Percentiles rank a stretch among this genome's conserved stretches.
phyloP scores from a whole-genome alignment of 2,113 vertebrate genomes.

The Saccopteryx leptura region DNA sequence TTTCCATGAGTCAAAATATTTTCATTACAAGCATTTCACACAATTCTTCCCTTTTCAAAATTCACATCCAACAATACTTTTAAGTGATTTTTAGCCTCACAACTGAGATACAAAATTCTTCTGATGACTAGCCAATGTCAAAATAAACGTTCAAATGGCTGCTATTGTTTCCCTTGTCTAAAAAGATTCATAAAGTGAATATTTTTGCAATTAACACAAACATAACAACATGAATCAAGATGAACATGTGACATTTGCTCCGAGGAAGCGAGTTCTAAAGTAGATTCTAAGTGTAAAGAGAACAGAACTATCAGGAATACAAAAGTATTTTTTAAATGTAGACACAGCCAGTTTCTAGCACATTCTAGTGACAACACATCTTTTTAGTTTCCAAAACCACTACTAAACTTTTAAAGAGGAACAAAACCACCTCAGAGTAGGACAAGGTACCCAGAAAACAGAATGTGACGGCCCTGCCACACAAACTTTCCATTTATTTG shows the following conservation, averaged over 20 bases:
- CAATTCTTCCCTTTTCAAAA: slow-evolving; percentile 58
- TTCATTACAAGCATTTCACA: slow-evolving; percentile 49
- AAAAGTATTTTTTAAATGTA: not conserved
- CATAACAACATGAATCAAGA: not conserved
- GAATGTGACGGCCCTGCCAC: not conserved
- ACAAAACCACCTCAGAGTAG: slow-evolving; percentile 58
- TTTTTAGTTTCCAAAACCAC: slow-evolving; percentile 48
- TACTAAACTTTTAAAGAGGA: not conserved
- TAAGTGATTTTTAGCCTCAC: not conserved
- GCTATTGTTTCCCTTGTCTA: not conserved
- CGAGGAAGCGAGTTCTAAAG: not conserved
- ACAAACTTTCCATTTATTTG: not conserved
- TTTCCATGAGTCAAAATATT: slow-evolving; percentile 22
- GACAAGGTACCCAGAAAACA: not conserved
- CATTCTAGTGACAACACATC: slow-evolving; percentile 39
- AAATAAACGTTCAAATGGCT: slow-evolving; percentile 6
- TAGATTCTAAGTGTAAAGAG: not conserved
- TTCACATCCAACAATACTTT: not conserved
- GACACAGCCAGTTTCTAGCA: not conserved
- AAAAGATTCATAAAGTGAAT: not conserved
- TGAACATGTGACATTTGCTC: not conserved
- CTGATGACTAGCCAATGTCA: not conserved
- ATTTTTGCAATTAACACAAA: slow-evolving; percentile 30
- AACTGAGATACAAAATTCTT: slow-evolving; percentile 14
- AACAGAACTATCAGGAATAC: not conserved